These are phyloP conservation scores for Brenthis daphne DNA, from an alignment of 2,888 invertebrate species.

Conservation along the genomic window DNA sequence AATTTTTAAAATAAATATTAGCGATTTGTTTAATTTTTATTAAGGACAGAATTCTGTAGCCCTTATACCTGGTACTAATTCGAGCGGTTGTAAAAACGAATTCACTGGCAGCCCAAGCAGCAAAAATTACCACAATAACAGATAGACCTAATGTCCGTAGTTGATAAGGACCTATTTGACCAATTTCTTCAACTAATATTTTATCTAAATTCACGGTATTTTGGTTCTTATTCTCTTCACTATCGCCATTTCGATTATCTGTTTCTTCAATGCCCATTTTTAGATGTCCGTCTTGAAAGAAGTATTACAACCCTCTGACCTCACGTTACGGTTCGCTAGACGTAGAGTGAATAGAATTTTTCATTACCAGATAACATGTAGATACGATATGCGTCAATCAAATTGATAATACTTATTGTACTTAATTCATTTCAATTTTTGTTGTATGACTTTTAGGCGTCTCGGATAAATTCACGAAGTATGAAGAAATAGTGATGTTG, in stretches of 20 bases:
- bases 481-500: too few species aligned
- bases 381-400: slow-evolving; percentile 5
- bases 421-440: too few species aligned
- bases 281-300: slow-evolving; percentile 5
- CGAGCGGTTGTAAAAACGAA: slow-evolving; percentile 69
- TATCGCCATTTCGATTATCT: neutral
- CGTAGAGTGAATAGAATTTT: neutral
- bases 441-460: too few species aligned
- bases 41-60: neutral
- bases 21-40: neutral
- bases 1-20: neutral
- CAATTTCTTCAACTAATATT: slow-evolving; percentile 64
- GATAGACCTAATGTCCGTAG: slow-evolving; percentile 50
- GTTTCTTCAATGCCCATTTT: slow-evolving; percentile 47
- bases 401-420: slow-evolving; percentile 7
- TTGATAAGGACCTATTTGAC: slow-evolving; percentile 68
- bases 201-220: slow-evolving; percentile 57
- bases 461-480: too few species aligned
- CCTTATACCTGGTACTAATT: slow-evolving; percentile 59
- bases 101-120: slow-evolving; percentile 58
- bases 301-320: slow-evolving; percentile 31
- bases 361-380: slow-evolving; percentile 6
- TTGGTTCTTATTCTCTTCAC: slow-evolving; percentile 30
- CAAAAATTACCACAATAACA: slow-evolving; percentile 54
- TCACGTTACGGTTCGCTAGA: neutral